phyloP scores from a whole-genome alignment of 2,113 vertebrate genomes.

The Ictalurus furcatus region DNA sequence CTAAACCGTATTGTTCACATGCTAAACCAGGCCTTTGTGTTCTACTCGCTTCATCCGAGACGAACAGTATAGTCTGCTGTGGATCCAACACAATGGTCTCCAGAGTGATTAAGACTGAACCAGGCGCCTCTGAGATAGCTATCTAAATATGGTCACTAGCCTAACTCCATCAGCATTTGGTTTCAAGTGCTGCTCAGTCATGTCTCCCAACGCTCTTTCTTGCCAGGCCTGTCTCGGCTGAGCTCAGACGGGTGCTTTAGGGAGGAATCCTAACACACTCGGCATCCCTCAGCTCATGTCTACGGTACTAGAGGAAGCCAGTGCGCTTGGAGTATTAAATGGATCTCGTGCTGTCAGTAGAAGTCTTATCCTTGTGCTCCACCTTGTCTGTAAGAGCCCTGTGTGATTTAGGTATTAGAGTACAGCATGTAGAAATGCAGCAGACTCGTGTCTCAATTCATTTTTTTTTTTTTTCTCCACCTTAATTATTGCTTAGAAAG shows the following conservation, averaged over 20 bases:
- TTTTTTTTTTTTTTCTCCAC: neutral
- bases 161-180: conserved; percentile 22
- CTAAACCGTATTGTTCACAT: conserved; percentile 23
- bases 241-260: conserved; percentile 5
- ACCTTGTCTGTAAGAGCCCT: neutral
- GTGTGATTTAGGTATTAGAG: conserved; percentile 21
- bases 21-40: conserved; percentile 10
- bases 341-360: neutral
- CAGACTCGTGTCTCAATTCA: neutral
- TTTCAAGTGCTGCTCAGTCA: conserved; percentile 28
- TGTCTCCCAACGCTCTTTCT: neutral
- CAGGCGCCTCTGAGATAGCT: conserved; percentile 12
- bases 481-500: conserved; percentile 37
- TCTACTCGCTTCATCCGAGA: neutral
- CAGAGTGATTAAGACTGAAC: conserved; percentile 32
- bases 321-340: conserved; percentile 26
- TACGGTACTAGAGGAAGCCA: neutral
- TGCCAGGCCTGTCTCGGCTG: conserved; percentile 18
- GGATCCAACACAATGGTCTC: conserved; percentile 10
- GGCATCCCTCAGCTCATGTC: conserved; percentile 44
- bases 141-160: conserved; percentile 25
- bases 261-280: neutral
- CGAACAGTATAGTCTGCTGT: conserved; percentile 4
- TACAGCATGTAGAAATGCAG: neutral
- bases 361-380: neutral